These are phyloP conservation scores for Galbula dea DNA, from an alignment of 2,113 vertebrate species.

Conservation along the genomic window DNA sequence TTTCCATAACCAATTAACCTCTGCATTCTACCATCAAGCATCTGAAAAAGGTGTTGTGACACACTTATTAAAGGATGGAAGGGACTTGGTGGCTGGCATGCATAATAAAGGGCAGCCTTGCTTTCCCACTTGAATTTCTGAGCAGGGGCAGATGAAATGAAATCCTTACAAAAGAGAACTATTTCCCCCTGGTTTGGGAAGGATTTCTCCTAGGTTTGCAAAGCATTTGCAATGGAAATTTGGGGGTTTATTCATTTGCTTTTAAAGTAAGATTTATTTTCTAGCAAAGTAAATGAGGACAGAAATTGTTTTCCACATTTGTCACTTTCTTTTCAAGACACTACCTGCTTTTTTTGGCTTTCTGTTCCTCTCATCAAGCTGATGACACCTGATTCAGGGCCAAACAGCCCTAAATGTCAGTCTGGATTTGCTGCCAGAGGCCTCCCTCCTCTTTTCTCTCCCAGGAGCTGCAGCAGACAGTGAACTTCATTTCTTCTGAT, in stretches of 20 bases:
- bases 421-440: not conserved
- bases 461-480: not conserved
- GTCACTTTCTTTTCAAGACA: not conserved
- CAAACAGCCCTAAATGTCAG: not conserved
- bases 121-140: not conserved
- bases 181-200: not conserved
- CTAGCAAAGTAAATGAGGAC: not conserved
- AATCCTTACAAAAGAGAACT: not conserved
- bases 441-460: not conserved
- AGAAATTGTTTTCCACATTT: not conserved
- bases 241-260: not conserved
- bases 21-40: conserved; percentile 49
- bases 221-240: not conserved
- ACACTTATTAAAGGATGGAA: conserved; percentile 50
- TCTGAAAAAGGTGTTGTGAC: conserved; percentile 59
- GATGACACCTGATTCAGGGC: not conserved
- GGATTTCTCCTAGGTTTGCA: not conserved
- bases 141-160: not conserved
- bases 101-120: not conserved
- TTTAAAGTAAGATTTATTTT: not conserved
- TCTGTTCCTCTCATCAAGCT: not conserved
- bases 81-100: conserved; percentile 11
- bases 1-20: conserved; percentile 65
- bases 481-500: not conserved
- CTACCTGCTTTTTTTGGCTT: not conserved